Conservation (phyloP, 1,140 invertebrate species). For the Pseudobourletiella spinata region DNA sequence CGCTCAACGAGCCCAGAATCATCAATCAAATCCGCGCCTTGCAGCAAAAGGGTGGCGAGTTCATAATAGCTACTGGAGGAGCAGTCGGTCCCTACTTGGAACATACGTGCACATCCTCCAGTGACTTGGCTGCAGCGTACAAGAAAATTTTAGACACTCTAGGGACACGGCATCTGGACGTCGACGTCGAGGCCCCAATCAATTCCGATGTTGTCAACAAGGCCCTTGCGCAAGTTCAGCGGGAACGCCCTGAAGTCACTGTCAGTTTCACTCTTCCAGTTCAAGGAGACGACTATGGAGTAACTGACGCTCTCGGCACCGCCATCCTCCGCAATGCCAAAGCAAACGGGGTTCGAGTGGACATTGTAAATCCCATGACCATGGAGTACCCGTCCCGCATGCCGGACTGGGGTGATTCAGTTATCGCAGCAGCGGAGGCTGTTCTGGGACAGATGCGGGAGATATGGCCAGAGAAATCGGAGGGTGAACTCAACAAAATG, state of each 20-base stretch:
- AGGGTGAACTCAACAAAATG: slow-evolving; percentile 33
- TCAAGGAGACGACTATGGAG: slow-evolving; percentile 36
- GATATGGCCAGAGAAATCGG: slow-evolving; percentile 36
- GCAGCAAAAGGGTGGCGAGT: slow-evolving; percentile 31
- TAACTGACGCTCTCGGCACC: slow-evolving; percentile 33
- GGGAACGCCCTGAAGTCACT: slow-evolving; percentile 26
- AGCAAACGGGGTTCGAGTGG: slow-evolving; percentile 31
- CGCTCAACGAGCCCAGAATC: slow-evolving; percentile 30
- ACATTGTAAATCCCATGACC: slow-evolving; percentile 37
- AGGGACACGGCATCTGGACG: slow-evolving; percentile 35
- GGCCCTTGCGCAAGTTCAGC: slow-evolving; percentile 33
- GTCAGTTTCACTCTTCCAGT: slow-evolving; percentile 26
- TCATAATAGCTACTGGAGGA: slow-evolving; percentile 33
- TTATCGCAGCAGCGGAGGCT: slow-evolving; percentile 31
- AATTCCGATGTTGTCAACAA: slow-evolving; percentile 29
- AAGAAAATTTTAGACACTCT: slow-evolving; percentile 31
- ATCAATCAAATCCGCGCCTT: slow-evolving; percentile 30
- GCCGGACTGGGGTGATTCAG: slow-evolving; percentile 34
- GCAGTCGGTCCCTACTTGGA: slow-evolving; percentile 37
- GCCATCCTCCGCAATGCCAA: slow-evolving; percentile 33
- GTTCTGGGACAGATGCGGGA: slow-evolving; percentile 35
- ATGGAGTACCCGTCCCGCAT: slow-evolving; percentile 32
- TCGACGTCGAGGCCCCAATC: slow-evolving; percentile 37
- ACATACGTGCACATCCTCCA: slow-evolving; percentile 21
- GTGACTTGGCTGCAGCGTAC: slow-evolving; percentile 28